These are phyloP conservation scores for Mionectes macconnelli DNA, from an alignment of 2,113 vertebrate species.

Conservation along the genomic window DNA sequence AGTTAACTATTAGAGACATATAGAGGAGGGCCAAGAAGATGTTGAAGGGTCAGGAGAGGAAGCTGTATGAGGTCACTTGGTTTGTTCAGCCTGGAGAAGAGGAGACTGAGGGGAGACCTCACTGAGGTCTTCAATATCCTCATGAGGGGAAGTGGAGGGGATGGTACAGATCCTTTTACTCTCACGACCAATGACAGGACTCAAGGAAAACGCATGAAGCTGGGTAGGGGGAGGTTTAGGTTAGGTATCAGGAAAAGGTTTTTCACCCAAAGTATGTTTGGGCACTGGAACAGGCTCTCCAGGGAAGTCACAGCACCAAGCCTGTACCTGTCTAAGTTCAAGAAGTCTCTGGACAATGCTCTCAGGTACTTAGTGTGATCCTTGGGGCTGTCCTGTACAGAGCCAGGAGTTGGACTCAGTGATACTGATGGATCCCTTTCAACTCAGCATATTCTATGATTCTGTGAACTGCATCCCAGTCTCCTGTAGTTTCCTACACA, in stretches of 20 bases:
- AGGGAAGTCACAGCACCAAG: neutral
- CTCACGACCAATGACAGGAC: neutral
- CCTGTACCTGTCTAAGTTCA: neutral
- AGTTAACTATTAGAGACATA: neutral
- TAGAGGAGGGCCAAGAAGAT: neutral
- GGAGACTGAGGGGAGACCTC: neutral
- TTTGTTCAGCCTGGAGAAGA: neutral
- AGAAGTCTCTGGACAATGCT: neutral
- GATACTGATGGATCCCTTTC: neutral
- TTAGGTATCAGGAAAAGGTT: neutral
- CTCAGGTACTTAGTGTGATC: neutral
- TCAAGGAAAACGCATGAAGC: neutral
- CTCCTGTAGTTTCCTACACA: neutral
- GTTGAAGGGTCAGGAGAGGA: neutral
- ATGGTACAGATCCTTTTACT: neutral
- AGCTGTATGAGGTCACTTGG: neutral
- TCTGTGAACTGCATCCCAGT: neutral
- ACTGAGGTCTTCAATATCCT: neutral
- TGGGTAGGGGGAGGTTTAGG: neutral
- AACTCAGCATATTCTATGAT: neutral
- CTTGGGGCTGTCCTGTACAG: neutral
- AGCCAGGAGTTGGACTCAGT: neutral
- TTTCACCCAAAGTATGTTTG: neutral
- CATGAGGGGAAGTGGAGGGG: neutral
- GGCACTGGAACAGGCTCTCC: neutral